Evolutionary conservation across 2,797 vertebrate species (phyloP), one percentile per base, ranked within the genome.

Genomic region (Enteromius trimaculatus): DNA sequence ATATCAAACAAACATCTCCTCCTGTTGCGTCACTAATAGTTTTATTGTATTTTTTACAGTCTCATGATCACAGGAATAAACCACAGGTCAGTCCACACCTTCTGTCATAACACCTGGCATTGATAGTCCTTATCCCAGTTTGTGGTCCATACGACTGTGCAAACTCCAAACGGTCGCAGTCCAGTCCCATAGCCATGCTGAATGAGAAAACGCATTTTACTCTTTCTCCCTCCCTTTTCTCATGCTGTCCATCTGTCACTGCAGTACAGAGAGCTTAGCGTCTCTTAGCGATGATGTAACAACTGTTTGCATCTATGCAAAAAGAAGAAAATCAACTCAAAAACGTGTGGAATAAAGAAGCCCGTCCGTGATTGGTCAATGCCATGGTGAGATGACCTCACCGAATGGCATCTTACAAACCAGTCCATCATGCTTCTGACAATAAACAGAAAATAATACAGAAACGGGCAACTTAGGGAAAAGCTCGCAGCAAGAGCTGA

Each of bases 241-340:
- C 1, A 16, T 55, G 60, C 86, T 64, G 83, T 87, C 91, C 94
- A 94, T 94, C 93, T 93, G 93, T 84, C 82, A 84, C 80, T 69
- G 77, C 62, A 89, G 51, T 72, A 7, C 62, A 23, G 75, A 51
- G 8, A 58, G 74, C 72, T 68, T 69, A 69, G 44, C 37, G 60
- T 71, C 70, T 60, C 81, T 62, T 49, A 68, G 13, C 80, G 64
- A 78, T 88, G 84, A 89, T 80, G 72, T 86, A 87, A 90, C 77
- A 34, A 82, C 47, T 39, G 69, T 86, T 72, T 83, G 84, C 23
- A 84, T 88, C 71, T 58, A 83, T 83, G 49, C 42, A 83, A 83
- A 81, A 77, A 34, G 42, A 72, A 39, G 62, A 70, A 82, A 75
- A 71, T 37, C 47, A 76, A 65, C 78, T 51, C 47, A 55, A 69